Evolutionary conservation across 2,113 vertebrate genomes (phyloP), one percentile per base, ranked within the genome.

Genomic region (Urocynchramus pylzowi): DNA sequence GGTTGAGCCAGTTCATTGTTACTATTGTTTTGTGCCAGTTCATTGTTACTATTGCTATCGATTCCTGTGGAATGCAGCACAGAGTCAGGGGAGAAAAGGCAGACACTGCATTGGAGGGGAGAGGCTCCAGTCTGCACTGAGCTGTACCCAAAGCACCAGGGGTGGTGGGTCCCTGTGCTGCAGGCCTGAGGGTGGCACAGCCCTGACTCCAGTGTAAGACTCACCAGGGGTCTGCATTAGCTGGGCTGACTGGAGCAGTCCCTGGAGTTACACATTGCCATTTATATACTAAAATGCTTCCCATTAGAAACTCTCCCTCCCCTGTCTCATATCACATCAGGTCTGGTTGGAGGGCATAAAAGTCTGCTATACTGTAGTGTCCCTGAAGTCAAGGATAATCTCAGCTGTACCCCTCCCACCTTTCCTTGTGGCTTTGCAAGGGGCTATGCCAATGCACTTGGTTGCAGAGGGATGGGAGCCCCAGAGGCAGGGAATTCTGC

Each of bases 181-280:
- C 15, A 6, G 31, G 19, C 44, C 67, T 61, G 33, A 45, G 60
- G 20, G 57, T 57, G 60, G 56, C 61, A 22, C 71, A 49, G 86
- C 63, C 67, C 57, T 20, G 23, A 3, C 33, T 30, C 35, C 10
- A 1, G 11, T 22, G n/a, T 33, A 7, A 24, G 30, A 3, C 35
- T 35, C 14, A 1, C 59, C 1, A 0, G 28, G 52, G 76, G 7
- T 59, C 5, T 1, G 37, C 37, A 18, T 31, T 78, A 50, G 13
- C 57, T 45, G 3, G 30, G 52, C 39, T 27, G 10, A 1, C 44
- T 27, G 54, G 27, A 75, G 26, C 41, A 49, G 44, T 52, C 61
- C 57, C 26, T 2, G 6, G 56, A 57, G 37, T 50, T 47, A 16
- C 47, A 5, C 52, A 0, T 23, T 50, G 23, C 41, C 10, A 30